Evolutionary conservation across 2,888 invertebrate species (phyloP).

Genomic region (Tenthredo livida): DNA sequence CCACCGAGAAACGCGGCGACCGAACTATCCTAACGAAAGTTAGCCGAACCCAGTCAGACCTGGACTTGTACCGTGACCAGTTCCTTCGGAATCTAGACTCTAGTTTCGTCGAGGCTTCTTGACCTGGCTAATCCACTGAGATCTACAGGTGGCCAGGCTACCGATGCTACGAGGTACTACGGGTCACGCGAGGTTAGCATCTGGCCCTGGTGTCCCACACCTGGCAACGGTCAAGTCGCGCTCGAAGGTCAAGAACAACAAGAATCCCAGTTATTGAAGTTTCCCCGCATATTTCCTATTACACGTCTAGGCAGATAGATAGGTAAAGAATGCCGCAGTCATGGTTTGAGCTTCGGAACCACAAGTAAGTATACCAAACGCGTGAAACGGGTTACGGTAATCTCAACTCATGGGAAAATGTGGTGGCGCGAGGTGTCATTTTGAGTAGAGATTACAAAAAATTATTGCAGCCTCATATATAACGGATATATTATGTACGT

Average conservation of each 20-base stretch:
- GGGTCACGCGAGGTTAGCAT: slow-evolving; percentile 46
- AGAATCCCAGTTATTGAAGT: background rate
- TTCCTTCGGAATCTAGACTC: slow-evolving; percentile 43
- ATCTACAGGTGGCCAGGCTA: slow-evolving; percentile 53
- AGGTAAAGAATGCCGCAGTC: background rate
- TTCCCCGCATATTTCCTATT: background rate
- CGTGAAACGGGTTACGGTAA: background rate
- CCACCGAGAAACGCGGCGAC: slow-evolving; percentile 8
- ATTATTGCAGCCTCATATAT: background rate
- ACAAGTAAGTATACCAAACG: background rate
- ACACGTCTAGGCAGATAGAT: background rate
- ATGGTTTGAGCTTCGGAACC: background rate
- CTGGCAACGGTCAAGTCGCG: slow-evolving; percentile 24
- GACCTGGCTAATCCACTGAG: slow-evolving; percentile 50
- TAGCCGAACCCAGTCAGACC: slow-evolving; percentile 20
- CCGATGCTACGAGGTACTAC: slow-evolving; percentile 38
- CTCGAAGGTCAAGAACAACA: slow-evolving; percentile 20
- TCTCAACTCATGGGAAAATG: background rate
- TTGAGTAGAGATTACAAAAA: background rate
- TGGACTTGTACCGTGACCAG: slow-evolving; percentile 40
- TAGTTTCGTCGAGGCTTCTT: slow-evolving; percentile 47
- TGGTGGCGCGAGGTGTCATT: background rate
- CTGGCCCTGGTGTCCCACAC: slow-evolving; percentile 38
- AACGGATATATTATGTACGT: background rate
- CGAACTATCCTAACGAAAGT: slow-evolving; percentile 30